Percentiles rank a stretch among this genome's conserved stretches.
phyloP scores from a whole-genome alignment of 1,140 invertebrate genomes.

The Lordiphosa mommai region DNA sequence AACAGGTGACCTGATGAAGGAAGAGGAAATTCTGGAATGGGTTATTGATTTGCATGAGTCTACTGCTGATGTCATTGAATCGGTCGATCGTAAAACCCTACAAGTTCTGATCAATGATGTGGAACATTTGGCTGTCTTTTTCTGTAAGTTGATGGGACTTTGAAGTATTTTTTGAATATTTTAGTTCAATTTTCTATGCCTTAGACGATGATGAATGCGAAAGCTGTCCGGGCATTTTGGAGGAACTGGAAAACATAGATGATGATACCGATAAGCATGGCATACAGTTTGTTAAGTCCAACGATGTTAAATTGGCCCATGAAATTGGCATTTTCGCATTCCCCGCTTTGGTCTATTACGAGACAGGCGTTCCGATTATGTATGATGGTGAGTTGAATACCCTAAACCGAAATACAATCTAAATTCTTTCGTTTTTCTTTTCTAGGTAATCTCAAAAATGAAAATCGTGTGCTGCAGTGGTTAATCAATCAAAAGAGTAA shows the following conservation, averaged over 20 bases:
- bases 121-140: conserved; percentile 94
- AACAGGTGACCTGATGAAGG: conserved; percentile 91
- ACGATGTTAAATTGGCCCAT: conserved; percentile 92
- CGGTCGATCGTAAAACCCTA: conserved; percentile 93
- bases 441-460: conserved; percentile 96
- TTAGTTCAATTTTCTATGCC: background rate
- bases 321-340: conserved; percentile 95
- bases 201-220: conserved; percentile 92
- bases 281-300: conserved; percentile 96
- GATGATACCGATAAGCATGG: conserved; percentile 95
- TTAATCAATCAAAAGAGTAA: conserved; percentile 97
- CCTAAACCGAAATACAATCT: background rate
- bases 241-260: conserved; percentile 95
- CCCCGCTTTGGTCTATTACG: conserved; percentile 94
- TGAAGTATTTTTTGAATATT: too few species aligned
- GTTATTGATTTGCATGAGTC: conserved; percentile 91
- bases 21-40: conserved; percentile 94
- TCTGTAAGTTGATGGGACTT: conserved; percentile 96
- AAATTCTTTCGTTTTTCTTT: conserved; percentile 55
- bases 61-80: conserved; percentile 94
- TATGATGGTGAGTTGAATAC: conserved; percentile 91
- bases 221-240: conserved; percentile 89
- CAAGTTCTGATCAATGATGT: conserved; percentile 93
- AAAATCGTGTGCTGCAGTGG: conserved; percentile 97
- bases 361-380: conserved; percentile 95